Percentiles rank a stretch among this genome's conserved stretches.
Conservation (phyloP, 2,113 vertebrate genomes). For the Megaceryle maxima region DNA sequence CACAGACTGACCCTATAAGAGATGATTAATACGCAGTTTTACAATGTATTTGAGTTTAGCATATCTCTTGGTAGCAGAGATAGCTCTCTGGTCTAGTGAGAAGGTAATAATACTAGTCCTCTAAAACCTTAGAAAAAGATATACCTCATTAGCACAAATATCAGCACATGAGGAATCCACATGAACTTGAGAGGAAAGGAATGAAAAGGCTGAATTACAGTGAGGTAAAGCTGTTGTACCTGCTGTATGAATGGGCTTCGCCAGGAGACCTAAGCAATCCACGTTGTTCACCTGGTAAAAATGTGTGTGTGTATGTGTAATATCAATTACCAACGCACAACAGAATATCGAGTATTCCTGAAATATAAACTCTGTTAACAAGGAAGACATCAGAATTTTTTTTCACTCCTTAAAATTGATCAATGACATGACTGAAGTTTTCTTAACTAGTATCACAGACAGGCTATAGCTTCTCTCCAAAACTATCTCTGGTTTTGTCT, state of each 20-base stretch:
- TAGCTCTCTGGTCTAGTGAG: not conserved
- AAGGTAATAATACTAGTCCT: not conserved
- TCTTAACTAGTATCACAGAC: not conserved
- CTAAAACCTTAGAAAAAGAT: not conserved
- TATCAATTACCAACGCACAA: not conserved
- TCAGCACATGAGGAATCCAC: not conserved
- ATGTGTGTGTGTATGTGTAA: fast-evolving
- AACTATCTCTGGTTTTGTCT: not conserved
- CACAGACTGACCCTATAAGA: not conserved
- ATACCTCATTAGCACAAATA: not conserved
- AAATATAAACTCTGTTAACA: not conserved
- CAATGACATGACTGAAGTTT: not conserved
- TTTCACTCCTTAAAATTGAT: not conserved
- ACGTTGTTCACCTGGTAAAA: not conserved
- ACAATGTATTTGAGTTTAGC: not conserved
- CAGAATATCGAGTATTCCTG: not conserved
- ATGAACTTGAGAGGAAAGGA: not conserved
- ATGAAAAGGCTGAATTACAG: not conserved
- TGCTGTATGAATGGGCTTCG: not conserved
- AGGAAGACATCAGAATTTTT: not conserved
- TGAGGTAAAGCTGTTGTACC: not conserved
- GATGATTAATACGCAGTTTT: not conserved
- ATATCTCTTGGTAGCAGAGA: not conserved
- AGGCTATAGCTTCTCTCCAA: not conserved
- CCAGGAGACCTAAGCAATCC: not conserved